These are phyloP conservation scores for Karalla daura DNA, from an alignment of 2,797 vertebrate species.

Conservation along the genomic window DNA sequence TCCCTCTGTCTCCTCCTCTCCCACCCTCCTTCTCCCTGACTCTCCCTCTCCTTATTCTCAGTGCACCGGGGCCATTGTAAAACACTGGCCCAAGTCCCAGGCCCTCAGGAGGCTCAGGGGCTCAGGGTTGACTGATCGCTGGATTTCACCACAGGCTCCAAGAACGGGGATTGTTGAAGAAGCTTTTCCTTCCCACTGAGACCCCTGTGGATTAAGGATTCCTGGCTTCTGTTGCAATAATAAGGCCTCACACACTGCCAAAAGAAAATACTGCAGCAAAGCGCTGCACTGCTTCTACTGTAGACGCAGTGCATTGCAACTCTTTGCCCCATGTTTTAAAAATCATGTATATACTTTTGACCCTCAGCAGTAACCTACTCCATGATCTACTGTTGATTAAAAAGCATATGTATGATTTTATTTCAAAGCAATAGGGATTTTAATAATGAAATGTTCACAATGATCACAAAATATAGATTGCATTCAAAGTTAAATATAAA, in stretches of 20 bases:
- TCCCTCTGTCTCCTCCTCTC: neutral
- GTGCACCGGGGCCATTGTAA: constrained; percentile 59
- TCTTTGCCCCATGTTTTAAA: constrained; percentile 2
- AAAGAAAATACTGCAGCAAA: constrained; percentile 61
- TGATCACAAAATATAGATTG: too few relatives aligned
- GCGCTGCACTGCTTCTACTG: constrained; percentile 44
- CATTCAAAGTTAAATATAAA: too few relatives aligned
- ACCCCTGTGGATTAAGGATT: constrained; percentile 78
- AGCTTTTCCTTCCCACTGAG: constrained; percentile 75
- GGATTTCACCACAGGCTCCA: constrained; percentile 77
- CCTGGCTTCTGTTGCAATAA: constrained; percentile 76
- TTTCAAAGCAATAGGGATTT: too few relatives aligned
- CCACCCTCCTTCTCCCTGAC: neutral
- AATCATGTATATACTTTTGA: neutral
- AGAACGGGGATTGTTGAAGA: constrained; percentile 71
- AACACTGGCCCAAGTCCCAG: constrained; percentile 72
- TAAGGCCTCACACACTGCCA: constrained; percentile 75
- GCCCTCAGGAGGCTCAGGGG: constrained; percentile 72
- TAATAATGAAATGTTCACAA: too few relatives aligned
- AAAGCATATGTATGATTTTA: too few relatives aligned
- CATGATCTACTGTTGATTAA: neutral
- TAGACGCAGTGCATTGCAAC: constrained; percentile 24
- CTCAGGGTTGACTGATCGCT: constrained; percentile 79
- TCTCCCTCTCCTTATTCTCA: constrained; percentile 36
- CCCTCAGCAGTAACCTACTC: neutral